Evolutionary conservation across 2,797 vertebrate genomes (phyloP).

Genomic region (Arvicola amphibius): DNA sequence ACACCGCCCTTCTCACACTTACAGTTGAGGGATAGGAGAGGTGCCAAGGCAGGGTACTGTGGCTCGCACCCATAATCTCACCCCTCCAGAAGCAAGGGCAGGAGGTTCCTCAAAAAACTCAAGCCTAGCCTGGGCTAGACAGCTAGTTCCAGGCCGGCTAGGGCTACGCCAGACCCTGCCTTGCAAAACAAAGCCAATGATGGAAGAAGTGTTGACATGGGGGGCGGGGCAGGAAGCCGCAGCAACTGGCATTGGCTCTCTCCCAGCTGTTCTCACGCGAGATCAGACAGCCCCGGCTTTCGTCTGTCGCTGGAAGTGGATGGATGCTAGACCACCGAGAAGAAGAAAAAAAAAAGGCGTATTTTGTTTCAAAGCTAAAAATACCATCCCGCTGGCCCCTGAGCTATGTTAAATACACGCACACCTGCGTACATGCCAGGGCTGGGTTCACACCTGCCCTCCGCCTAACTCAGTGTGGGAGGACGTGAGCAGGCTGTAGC

Average conservation of each 20-base stretch:
- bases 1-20: rapidly evolving
- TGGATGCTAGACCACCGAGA: not conserved
- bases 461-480: not conserved
- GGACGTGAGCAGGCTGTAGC: not conserved
- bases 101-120: not conserved
- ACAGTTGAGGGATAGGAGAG: rapidly evolving
- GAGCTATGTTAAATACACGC: not conserved
- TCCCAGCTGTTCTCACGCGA: not conserved
- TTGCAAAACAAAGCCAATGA: not conserved
- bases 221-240: too few relatives aligned
- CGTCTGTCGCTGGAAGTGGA: rapidly evolving
- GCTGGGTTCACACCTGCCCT: not conserved
- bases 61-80: not conserved
- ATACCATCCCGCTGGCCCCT: not conserved
- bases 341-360: not conserved
- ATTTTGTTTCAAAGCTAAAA: constrained; percentile 53
- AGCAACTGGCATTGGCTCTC: too few relatives aligned
- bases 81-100: not conserved
- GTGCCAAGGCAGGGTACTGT: rapidly evolving
- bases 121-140: not conserved
- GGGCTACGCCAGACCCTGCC: not conserved
- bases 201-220: not conserved
- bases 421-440: not conserved
- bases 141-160: not conserved
- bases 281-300: not conserved